A percentile compares a stretch with the other conserved stretches of the same genome.
Conservation (phyloP, 2,113 vertebrate genomes). For the Perccottus glenii region DNA sequence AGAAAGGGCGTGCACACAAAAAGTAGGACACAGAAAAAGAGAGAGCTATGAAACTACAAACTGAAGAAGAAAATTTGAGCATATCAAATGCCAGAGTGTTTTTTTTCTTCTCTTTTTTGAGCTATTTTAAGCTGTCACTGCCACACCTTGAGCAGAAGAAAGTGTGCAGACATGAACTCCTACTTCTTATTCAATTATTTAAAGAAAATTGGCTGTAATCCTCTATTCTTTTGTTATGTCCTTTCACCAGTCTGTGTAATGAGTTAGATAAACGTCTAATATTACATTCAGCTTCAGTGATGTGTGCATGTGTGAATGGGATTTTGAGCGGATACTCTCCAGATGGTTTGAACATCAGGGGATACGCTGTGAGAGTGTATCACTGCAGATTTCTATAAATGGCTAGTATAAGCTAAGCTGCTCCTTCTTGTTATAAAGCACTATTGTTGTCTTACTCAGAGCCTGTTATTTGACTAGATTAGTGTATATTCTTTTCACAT, state of each 20-base stretch:
- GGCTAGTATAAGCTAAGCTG: conserved; percentile 48
- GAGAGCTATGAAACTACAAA: conserved; percentile 8
- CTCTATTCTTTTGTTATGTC: conserved; percentile 29
- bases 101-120: not conserved
- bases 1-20: conserved; percentile 20
- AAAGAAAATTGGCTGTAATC: conserved; percentile 40
- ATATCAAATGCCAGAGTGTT: conserved; percentile 18
- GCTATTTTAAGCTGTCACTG: conserved; percentile 18
- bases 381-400: conserved; percentile 45
- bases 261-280: conserved; percentile 47
- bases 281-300: conserved; percentile 14
- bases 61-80: conserved; percentile 13
- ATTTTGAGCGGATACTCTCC: conserved; percentile 40
- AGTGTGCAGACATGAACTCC: conserved; percentile 28
- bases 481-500: conserved; percentile 16
- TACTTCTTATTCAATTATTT: conserved; percentile 39
- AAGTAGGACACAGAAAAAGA: conserved; percentile 25
- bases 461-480: conserved; percentile 28
- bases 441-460: conserved; percentile 18
- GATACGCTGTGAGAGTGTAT: conserved; percentile 44
- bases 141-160: conserved; percentile 15
- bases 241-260: conserved; percentile 46
- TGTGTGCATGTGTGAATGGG: conserved; percentile 13
- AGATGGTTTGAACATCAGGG: conserved; percentile 64
- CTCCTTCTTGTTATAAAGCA: conserved; percentile 40